Evolutionary conservation across 2,888 invertebrate species (phyloP).

Genomic region (Muschampia staudingeri): DNA sequence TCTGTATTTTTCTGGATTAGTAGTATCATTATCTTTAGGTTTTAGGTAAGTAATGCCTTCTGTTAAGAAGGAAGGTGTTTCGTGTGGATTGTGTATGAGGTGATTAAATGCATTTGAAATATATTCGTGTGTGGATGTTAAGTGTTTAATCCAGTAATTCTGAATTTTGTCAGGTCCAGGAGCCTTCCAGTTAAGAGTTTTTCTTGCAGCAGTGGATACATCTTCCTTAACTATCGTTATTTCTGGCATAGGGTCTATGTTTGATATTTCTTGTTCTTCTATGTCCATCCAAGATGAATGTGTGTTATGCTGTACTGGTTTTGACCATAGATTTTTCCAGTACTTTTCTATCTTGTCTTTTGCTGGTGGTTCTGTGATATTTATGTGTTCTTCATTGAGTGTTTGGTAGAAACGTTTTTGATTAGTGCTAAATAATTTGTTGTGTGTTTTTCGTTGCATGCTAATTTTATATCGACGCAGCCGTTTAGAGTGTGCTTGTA

Average conservation of each 20-base stretch:
- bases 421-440: slow-evolving; percentile 21
- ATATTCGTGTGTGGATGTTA: slow-evolving; percentile 33
- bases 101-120: slow-evolving; percentile 28
- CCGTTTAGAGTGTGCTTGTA: slow-evolving; percentile 40
- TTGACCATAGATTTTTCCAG: slow-evolving; percentile 40
- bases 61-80: slow-evolving; percentile 42
- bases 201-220: slow-evolving; percentile 22
- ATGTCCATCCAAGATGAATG: slow-evolving; percentile 28
- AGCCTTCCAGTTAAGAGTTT: slow-evolving; percentile 50
- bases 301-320: slow-evolving; percentile 27
- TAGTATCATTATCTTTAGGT: slow-evolving; percentile 33
- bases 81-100: slow-evolving; percentile 34
- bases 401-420: slow-evolving; percentile 23
- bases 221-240: slow-evolving; percentile 34
- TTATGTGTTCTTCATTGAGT: not conserved
- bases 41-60: slow-evolving; percentile 43
- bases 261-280: slow-evolving; percentile 15
- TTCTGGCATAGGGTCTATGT: slow-evolving; percentile 22
- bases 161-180: slow-evolving; percentile 52
- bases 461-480: slow-evolving; percentile 33
- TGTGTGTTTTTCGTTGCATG: slow-evolving; percentile 31
- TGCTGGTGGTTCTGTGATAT: slow-evolving; percentile 2
- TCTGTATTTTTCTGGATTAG: slow-evolving; percentile 67
- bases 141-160: slow-evolving; percentile 48
- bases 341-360: slow-evolving; percentile 15